Base-by-base conservation (phyloP, 2,797 vertebrate genomes). In the Cossypha caffra region DNA sequence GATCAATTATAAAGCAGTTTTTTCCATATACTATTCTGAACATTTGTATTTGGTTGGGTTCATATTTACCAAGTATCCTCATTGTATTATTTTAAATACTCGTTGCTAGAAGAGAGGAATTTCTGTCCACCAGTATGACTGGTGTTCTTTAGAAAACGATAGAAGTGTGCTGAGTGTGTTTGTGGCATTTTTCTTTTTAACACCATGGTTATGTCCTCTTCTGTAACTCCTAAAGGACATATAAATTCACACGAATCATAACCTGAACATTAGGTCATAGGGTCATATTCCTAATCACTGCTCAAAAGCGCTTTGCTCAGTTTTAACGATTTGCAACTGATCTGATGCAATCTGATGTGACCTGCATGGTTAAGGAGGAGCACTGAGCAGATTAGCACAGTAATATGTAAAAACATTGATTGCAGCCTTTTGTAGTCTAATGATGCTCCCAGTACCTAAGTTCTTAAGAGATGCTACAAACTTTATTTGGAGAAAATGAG, bases 351-450 rank as follows among this genome's bases (percentile, higher is more conserved):
- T 21, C 29, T 29, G 3, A 14, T 2, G 15, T 5, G 20, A n/a
- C 28, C 17, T 26, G 11, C 3, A 3, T 0, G 0, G 13, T 54
- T 37, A 43, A 57, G 25, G 54, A 42, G 47, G 19, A 37, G 5
- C 1, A 7, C 52, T 13, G 43, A 25, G 21, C 5, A 4, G 12
- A 4, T 61, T 10, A 38, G 43, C 17, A 21, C 0, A 0, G 7
- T 7, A 21, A 47, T 3, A 19, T 24, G 26, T 47, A 38, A 33
- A 38, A 47, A 1, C 3, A 13, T 7, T 16, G 29, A 62, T 13
- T 58, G 55, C 25, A 55, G 75, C 33, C 40, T 71, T 71, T 75
- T 51, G 35, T 25, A 14, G 63, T 31, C 45, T 63, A 55, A 55
- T 3, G n/a, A 51, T 29, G 5, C 24, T 50, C 3, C 8, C 3